Evolutionary conservation across 2,797 vertebrate species (phyloP), one percentile per base, ranked within the genome.

Genomic region (Cephalopachus bancanus): DNA sequence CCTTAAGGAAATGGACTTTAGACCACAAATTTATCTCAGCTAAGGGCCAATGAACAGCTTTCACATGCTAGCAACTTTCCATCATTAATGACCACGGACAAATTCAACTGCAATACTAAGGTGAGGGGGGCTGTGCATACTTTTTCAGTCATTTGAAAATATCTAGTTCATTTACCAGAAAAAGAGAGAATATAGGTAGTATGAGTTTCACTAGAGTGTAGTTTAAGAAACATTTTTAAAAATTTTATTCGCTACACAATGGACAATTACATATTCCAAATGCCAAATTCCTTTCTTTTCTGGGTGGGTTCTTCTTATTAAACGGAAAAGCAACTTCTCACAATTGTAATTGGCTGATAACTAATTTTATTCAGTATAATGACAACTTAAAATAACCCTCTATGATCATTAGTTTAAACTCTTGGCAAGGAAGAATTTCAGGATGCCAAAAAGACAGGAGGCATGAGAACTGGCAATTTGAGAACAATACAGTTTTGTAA

Each of bases 381-480:
- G 72, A 95, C 7, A 95, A 95, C 71, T 92, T 98, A 83, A 97
- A 96, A 94, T 71, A 90, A 92, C 9, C 57, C 24, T 87, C 75
- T 92, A 44, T 83, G 96, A 95, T 94, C 72, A 86, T 93, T 83
- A 93, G 65, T 88, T 97, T 95, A 96, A 91, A 92, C 94, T 72
- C 74, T 90, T 94, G 71, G 94, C 71, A 95, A 95, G 79, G 22
- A 89, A 96, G 24, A 87, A 92, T 57, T 91, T 75, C 33, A 76
- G 89, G 74, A 83, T 78, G 62, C n/a, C 22, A 44, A 78, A 72
- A 84, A 30, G 55, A 83, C 33, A 89, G 80, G 59, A 87, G 37
- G 83, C 33, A 65, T 0, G 78, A 91, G 84, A 83, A 93, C 33
- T 51, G 49, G 89, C 53, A 92, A 69, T 79, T 3, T 97, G 67